Conservation (phyloP, 2,888 invertebrate species). For the Cyaniris semiargus region DNA sequence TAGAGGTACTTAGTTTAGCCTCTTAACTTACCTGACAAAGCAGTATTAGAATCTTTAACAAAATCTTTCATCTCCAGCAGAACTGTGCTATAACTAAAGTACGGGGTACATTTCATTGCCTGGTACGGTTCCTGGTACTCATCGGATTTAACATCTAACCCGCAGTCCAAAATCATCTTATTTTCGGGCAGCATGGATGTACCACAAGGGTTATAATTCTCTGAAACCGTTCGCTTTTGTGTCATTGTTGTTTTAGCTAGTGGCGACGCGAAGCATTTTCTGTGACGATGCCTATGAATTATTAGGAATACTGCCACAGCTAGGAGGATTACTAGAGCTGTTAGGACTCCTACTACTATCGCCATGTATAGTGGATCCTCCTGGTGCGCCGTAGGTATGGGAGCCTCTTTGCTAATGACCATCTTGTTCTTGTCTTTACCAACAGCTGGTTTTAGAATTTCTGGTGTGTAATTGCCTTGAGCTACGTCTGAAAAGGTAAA, state of each 20-base stretch:
- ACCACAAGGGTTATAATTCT: conserved; percentile 79
- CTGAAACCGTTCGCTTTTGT: conserved; percentile 68
- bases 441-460: conserved; percentile 79
- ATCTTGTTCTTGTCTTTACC: conserved; percentile 74
- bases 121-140: conserved; percentile 91
- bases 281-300: conserved; percentile 84
- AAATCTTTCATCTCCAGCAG: conserved; percentile 88
- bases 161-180: conserved; percentile 79
- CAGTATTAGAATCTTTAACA: conserved; percentile 70
- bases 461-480: conserved; percentile 87
- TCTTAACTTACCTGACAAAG: conserved; percentile 60
- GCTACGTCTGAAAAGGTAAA: conserved; percentile 74
- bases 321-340: conserved; percentile 86
- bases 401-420: conserved; percentile 78
- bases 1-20: background rate
- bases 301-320: conserved; percentile 87
- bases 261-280: conserved; percentile 87
- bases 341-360: conserved; percentile 88
- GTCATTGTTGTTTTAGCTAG: conserved; percentile 74
- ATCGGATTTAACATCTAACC: conserved; percentile 83
- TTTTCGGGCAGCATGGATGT: conserved; percentile 77
- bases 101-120: conserved; percentile 86
- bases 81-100: conserved; percentile 88
- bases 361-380: conserved; percentile 88
- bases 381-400: conserved; percentile 84